A percentile compares a stretch with the other conserved stretches of the same genome.
Conservation (phyloP, 2,113 vertebrate species). For the Larimichthys crocea region DNA sequence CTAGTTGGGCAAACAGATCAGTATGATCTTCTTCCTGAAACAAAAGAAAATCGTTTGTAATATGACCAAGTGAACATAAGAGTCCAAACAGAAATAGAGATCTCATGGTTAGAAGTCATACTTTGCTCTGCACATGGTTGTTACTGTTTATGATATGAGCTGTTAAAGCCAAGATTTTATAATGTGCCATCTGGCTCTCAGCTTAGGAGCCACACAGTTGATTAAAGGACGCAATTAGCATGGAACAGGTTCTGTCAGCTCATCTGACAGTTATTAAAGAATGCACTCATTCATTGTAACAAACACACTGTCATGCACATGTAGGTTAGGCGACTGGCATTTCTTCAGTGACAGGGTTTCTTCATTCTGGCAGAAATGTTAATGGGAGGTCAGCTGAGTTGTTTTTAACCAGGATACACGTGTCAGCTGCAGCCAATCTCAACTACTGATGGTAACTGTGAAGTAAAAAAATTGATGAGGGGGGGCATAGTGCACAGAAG, state of each 20-base stretch:
- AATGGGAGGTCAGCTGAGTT: not conserved
- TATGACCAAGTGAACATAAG: too few relatives aligned
- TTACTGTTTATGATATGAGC: constrained; percentile 33
- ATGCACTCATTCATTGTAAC: constrained; percentile 23
- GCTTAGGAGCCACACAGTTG: constrained; percentile 48
- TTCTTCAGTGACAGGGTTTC: not conserved
- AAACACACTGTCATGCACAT: constrained; percentile 21
- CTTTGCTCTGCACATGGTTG: constrained; percentile 14
- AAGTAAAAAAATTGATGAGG: not conserved
- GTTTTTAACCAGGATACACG: not conserved
- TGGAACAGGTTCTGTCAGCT: constrained; percentile 50
- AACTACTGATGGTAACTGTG: not conserved
- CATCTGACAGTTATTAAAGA: constrained; percentile 42
- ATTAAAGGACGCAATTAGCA: constrained; percentile 52
- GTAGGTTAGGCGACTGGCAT: not conserved
- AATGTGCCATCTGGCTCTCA: constrained; percentile 41
- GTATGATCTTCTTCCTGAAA: not conserved
- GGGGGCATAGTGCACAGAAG: too few relatives aligned
- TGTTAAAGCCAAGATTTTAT: constrained; percentile 32
- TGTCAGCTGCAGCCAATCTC: not conserved
- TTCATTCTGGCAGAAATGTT: constrained; percentile 1
- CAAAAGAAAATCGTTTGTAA: not conserved
- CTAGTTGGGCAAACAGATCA: too few relatives aligned
- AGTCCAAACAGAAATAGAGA: not conserved
- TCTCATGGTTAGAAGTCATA: constrained; percentile 4